Base-by-base conservation (phyloP, 2,888 invertebrate genomes). In the Campoplex capitator region DNA sequence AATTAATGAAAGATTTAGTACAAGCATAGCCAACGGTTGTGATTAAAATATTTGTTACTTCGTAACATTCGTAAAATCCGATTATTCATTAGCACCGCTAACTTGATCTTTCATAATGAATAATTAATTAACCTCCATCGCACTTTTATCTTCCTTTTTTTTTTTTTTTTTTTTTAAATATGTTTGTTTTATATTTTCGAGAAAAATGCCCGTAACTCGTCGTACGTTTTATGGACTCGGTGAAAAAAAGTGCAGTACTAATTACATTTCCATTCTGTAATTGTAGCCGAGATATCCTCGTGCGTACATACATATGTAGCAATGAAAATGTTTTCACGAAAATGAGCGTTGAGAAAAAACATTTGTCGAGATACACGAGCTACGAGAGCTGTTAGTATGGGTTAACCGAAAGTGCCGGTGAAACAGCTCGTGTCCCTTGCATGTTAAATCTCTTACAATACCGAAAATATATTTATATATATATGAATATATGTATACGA, bases 311-410 rank as follows among this genome's bases (percentile, higher is more conserved):
- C 32, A 32, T 32, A 3, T 54, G n/a, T 48, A 38, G 48, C 16
- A 54, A 74, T 42, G 81, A 81, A 81, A 81, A 81, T 65, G 28
- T 81, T 81, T 81, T 71, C 74, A 73, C 65, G 74, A 51, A 23
- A 23, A 9, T 42, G 42, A 9, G 74, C 80, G 62, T 51, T 42
- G 48, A 67, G 54, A 11, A 67, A 71, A 80, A 62, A 73, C 62
- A 80, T 56, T 71, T 58, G 79, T 45, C 38, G 73, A 79, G 38
- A 58, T 67, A 51, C 16, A 74, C 38, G 18, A 18, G 9, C 38
- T 65, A 73, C 48, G 35, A 32, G 73, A 32, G 73, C 80, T 74
- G 62, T 65, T 73, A 65, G n/a, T 65, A 23, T 74, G 58, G 65
- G 73, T 67, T 65, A 28, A 11, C 32, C 54, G 32, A 71, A 65